Conservation (phyloP, 2,797 vertebrate genomes). For the Phrynocephalus guinanensis region DNA sequence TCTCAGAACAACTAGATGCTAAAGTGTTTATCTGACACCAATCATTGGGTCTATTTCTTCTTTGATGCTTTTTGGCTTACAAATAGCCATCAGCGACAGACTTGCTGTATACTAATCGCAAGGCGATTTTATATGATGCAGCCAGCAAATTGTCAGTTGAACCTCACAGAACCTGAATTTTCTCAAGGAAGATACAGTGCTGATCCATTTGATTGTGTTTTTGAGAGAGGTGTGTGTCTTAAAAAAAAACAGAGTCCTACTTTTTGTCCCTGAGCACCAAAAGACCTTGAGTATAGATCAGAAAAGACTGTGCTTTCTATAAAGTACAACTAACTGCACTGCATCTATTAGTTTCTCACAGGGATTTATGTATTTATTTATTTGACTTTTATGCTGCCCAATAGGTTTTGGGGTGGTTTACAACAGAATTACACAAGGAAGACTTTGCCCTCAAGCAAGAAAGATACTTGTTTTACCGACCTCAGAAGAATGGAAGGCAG, state of each 20-base stretch:
- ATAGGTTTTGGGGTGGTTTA: too few relatives aligned
- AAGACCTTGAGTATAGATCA: background rate
- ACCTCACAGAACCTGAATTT: conserved; percentile 13
- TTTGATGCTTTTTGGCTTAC: conserved; percentile 15
- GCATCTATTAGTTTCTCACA: background rate
- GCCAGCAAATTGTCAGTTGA: conserved; percentile 8
- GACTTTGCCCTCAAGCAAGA: too few relatives aligned
- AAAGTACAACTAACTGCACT: background rate
- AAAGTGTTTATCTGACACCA: conserved; percentile 18
- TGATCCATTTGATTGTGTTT: background rate
- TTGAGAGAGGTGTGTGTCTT: too few relatives aligned
- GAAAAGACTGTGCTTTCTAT: background rate
- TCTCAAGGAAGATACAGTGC: background rate
- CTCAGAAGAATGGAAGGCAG: too few relatives aligned
- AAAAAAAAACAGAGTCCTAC: too few relatives aligned
- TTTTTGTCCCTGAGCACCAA: background rate
- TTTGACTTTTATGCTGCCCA: too few relatives aligned
- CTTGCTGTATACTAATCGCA: conserved; percentile 16
- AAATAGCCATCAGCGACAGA: conserved; percentile 20
- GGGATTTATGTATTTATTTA: too few relatives aligned
- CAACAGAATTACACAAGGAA: too few relatives aligned
- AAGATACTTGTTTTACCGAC: too few relatives aligned
- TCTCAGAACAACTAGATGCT: background rate
- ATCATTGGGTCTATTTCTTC: conserved; percentile 6
- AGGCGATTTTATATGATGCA: conserved; percentile 8